Conservation (phyloP, 2,113 vertebrate genomes). For the Takifugu bimaculatus region DNA sequence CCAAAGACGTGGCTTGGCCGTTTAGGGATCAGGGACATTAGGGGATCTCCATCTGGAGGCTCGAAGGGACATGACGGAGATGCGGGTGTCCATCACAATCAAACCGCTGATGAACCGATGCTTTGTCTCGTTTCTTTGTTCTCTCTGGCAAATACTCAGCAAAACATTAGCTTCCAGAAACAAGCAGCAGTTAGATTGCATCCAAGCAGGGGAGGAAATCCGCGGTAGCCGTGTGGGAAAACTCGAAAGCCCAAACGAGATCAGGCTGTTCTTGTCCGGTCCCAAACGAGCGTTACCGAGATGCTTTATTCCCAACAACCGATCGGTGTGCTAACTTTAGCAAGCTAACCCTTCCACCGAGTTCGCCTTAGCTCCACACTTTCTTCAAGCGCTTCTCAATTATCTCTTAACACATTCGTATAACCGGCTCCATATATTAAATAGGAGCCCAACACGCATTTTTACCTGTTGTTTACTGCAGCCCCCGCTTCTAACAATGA, state of each 20-base stretch:
- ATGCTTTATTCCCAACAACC: constrained; percentile 3
- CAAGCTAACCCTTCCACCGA: constrained; percentile 24
- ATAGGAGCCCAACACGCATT: background rate
- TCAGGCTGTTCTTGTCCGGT: no score
- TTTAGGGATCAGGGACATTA: no score
- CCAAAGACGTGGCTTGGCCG: no score
- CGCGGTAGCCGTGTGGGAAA: no score
- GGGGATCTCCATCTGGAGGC: no score
- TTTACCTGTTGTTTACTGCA: constrained; percentile 52
- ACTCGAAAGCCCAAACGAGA: no score
- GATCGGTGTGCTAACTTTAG: constrained; percentile 37
- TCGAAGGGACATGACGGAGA: no score
- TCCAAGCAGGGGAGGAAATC: background rate
- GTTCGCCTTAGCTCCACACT: background rate
- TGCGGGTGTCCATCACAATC: constrained; percentile 11
- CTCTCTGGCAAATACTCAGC: background rate
- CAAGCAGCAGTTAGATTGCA: fast-evolving
- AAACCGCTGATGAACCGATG: constrained; percentile 44
- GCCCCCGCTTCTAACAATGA: constrained; percentile 49
- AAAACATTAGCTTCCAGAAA: no score
- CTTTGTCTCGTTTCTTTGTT: constrained; percentile 60
- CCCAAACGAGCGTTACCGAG: background rate
- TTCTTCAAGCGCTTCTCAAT: background rate
- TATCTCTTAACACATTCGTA: no score
- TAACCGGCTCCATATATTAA: background rate